Percentiles rank a stretch among this genome's conserved stretches.
These are phyloP conservation scores for Podocnemis expansa DNA, from an alignment of 2,113 vertebrate genomes.

Conservation along the genomic window DNA sequence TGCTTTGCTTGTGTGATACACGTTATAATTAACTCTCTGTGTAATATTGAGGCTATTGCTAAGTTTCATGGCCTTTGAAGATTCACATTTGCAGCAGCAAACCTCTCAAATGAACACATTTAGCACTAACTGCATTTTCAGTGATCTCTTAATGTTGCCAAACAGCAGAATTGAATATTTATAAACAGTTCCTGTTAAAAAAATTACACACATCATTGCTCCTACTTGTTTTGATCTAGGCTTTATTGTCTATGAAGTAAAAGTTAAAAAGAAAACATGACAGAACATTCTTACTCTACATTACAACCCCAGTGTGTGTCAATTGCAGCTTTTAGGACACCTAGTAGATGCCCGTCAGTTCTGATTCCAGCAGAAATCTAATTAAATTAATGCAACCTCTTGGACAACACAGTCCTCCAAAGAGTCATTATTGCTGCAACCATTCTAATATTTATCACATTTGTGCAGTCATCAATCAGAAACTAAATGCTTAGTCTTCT, in stretches of 20 bases:
- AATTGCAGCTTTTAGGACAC: neutral
- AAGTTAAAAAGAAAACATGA: neutral
- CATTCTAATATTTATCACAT: conserved; percentile 45
- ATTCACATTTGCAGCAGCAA: conserved; percentile 51
- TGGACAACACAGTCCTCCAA: conserved; percentile 1
- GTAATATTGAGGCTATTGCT: conserved; percentile 37
- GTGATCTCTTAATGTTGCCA: conserved; percentile 46
- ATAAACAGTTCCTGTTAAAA: conserved; percentile 51
- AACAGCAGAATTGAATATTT: conserved; percentile 38
- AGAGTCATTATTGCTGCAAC: conserved; percentile 36
- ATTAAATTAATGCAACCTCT: conserved; percentile 68
- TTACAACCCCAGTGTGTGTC: neutral
- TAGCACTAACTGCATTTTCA: conserved; percentile 56
- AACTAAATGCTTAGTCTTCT: conserved; percentile 17
- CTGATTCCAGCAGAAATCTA: conserved; percentile 30
- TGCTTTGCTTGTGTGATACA: neutral
- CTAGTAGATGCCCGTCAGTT: conserved; percentile 7
- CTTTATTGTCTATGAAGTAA: conserved; percentile 51
- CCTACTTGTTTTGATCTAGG: conserved; percentile 52
- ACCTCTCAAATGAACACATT: conserved; percentile 51
- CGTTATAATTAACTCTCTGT: conserved; percentile 47
- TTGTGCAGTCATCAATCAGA: conserved; percentile 36
- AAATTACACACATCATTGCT: conserved; percentile 61
- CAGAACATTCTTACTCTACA: neutral
- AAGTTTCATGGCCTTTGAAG: conserved; percentile 48